These are phyloP conservation scores for Chrysolina oricalcia DNA, from an alignment of 2,888 invertebrate genomes.

Conservation along the genomic window DNA sequence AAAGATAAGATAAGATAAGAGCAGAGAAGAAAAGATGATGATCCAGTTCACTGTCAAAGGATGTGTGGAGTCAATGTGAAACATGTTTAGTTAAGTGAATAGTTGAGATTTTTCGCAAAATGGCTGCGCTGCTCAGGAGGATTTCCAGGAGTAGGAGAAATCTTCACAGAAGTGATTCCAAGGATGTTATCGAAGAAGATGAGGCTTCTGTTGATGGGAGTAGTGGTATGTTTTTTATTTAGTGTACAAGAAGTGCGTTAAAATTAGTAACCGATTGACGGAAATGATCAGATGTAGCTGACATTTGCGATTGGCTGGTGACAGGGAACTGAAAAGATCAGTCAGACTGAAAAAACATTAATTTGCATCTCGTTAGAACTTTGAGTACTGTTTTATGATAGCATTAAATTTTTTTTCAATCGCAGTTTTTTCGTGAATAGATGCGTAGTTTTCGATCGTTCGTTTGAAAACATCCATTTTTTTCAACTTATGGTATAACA, in stretches of 20 bases:
- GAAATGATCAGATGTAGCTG: no score
- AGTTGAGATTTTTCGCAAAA: conserved; percentile 35
- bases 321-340: no score
- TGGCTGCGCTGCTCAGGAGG: conserved; percentile 55
- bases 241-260: not conserved
- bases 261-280: no score
- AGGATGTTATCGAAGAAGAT: conserved; percentile 51
- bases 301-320: no score
- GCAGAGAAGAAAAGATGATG: not conserved
- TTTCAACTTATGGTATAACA: no score
- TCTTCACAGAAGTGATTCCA: conserved; percentile 48
- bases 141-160: conserved; percentile 55
- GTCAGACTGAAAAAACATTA: no score
- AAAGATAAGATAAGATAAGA: conserved; percentile 27
- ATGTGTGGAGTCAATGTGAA: conserved; percentile 20
- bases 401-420: no score
- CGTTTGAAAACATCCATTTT: no score
- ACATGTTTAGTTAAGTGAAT: conserved; percentile 21
- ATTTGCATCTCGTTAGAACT: no score
- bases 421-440: no score
- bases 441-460: no score
- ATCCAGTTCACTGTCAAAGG: conserved; percentile 34
- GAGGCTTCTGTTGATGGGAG: conserved; percentile 31
- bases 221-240: conserved; percentile 29
- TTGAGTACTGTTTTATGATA: no score